These are phyloP conservation scores for Baryphthengus martii DNA, from an alignment of 2,113 vertebrate genomes.

Conservation along the genomic window DNA sequence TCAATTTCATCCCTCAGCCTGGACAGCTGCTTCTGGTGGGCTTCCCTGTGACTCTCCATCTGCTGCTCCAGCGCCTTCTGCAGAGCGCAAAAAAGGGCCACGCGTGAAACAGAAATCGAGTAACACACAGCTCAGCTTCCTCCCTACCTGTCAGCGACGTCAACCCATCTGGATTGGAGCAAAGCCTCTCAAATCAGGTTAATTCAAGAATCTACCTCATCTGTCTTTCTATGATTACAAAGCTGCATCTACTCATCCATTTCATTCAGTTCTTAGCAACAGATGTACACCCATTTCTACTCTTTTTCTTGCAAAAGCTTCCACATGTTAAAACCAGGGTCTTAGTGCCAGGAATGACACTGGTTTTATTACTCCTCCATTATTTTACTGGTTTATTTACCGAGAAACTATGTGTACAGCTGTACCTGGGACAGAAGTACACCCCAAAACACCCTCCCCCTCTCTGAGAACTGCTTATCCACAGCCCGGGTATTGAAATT, in stretches of 20 bases:
- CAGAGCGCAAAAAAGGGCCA: not conserved
- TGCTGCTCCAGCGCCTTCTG: conserved; percentile 89
- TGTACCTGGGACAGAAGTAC: not conserved
- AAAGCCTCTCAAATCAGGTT: not conserved
- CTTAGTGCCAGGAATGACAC: not conserved
- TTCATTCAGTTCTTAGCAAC: not conserved
- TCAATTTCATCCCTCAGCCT: conserved; percentile 89
- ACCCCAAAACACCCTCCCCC: not conserved
- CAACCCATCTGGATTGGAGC: fast-evolving
- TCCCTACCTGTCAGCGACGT: fast-evolving
- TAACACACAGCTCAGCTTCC: not conserved
- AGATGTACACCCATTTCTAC: not conserved
- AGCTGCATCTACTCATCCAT: not conserved
- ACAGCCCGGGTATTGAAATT: not conserved
- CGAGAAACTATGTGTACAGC: not conserved
- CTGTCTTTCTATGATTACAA: fast-evolving
- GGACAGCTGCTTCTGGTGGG: conserved; percentile 88
- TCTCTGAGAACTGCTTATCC: not conserved
- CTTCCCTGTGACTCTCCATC: conserved; percentile 89
- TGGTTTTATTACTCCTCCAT: not conserved
- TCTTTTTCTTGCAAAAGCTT: not conserved
- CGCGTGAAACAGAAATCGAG: not conserved
- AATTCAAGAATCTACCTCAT: not conserved
- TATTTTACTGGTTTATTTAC: not conserved
- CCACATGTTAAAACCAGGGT: not conserved